Evolutionary conservation across 2,113 vertebrate genomes (phyloP).

Genomic region (Pelobates fuscus): DNA sequence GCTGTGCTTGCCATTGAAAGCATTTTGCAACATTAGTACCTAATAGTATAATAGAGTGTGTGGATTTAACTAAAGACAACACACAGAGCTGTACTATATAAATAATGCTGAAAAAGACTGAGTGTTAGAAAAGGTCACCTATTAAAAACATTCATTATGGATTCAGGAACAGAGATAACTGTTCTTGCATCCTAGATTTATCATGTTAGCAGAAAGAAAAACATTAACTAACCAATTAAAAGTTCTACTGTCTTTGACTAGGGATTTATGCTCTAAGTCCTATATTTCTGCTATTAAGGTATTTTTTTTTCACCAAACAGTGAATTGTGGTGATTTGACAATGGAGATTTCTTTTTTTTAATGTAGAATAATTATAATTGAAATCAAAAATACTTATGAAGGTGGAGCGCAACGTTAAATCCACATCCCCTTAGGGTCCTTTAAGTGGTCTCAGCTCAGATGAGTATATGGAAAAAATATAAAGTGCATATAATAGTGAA

Average conservation of each 20-base stretch:
- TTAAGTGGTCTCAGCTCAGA: too few relatives aligned
- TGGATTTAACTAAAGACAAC: constrained; percentile 11
- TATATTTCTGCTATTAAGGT: too few relatives aligned
- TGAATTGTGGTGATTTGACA: too few relatives aligned
- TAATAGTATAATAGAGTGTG: constrained; percentile 1
- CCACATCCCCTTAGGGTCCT: too few relatives aligned
- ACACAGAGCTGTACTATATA: neutral
- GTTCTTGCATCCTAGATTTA: constrained; percentile 3
- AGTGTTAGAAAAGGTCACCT: constrained; percentile 18
- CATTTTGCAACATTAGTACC: neutral
- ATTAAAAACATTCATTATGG: constrained; percentile 3
- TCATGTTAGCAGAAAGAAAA: constrained; percentile 3
- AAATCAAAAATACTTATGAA: too few relatives aligned
- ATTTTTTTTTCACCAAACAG: too few relatives aligned
- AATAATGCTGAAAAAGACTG: neutral
- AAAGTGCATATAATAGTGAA: too few relatives aligned
- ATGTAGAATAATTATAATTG: too few relatives aligned
- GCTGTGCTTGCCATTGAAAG: neutral
- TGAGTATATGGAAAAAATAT: too few relatives aligned
- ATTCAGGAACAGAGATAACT: constrained; percentile 1
- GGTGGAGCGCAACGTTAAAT: too few relatives aligned
- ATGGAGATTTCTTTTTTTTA: too few relatives aligned
- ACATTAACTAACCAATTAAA: constrained; percentile 11
- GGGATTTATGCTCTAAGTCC: too few relatives aligned
- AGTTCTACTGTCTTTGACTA: neutral